These are phyloP conservation scores for Taurulus bubalis DNA, from an alignment of 2,113 vertebrate species.

Conservation along the genomic window DNA sequence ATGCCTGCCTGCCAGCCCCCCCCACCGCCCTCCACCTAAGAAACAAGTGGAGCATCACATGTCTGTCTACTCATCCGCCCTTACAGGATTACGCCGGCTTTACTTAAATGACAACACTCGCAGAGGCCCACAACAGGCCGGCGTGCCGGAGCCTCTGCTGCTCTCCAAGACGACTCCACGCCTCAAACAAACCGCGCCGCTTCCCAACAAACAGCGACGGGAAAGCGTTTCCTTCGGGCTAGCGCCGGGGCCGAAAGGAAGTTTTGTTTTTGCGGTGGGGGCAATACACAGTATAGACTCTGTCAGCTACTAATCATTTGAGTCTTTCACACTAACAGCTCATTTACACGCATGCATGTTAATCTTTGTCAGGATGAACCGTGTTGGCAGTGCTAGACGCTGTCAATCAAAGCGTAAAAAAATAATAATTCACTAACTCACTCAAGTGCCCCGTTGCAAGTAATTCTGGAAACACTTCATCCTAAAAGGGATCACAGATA, in stretches of 20 bases:
- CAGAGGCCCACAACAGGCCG: slow-evolving; percentile 44
- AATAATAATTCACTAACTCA: too few species aligned
- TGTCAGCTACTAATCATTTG: background rate
- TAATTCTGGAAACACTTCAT: too few species aligned
- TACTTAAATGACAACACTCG: slow-evolving; percentile 77
- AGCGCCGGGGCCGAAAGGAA: background rate
- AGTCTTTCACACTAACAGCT: background rate
- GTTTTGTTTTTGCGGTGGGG: background rate
- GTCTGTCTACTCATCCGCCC: slow-evolving; percentile 82
- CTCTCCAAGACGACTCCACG: slow-evolving; percentile 9
- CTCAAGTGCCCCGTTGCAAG: too few species aligned
- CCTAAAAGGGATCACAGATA: too few species aligned
- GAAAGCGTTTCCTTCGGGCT: background rate
- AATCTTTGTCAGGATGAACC: background rate
- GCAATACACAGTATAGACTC: too few species aligned
- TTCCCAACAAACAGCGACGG: slow-evolving; percentile 2
- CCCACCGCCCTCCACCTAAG: slow-evolving; percentile 57
- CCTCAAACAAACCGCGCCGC: background rate
- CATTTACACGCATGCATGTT: background rate
- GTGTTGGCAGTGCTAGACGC: background rate
- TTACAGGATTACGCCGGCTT: slow-evolving; percentile 84
- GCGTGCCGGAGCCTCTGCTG: background rate
- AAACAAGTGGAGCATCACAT: slow-evolving; percentile 81
- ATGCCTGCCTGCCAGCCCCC: slow-evolving; percentile 56
- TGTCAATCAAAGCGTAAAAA: background rate